Conservation (phyloP, 2,797 vertebrate species). For the Enteromius paludinosus region DNA sequence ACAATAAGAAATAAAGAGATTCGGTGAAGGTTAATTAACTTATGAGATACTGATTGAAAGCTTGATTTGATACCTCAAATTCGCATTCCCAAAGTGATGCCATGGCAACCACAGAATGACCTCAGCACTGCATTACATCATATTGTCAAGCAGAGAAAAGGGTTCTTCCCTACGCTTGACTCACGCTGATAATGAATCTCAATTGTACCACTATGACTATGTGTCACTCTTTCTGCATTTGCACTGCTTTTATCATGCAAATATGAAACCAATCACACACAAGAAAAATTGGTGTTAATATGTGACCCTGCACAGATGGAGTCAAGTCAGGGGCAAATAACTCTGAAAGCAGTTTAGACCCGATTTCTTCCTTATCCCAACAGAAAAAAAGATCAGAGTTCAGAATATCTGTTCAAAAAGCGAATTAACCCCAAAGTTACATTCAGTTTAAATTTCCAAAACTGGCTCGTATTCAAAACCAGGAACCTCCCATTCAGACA, state of each 20-base stretch:
- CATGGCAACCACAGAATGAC: slow-evolving; percentile 52
- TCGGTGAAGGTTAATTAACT: slow-evolving; percentile 41
- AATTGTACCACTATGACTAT: slow-evolving; percentile 50
- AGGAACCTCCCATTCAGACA: background rate
- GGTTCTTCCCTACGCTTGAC: slow-evolving; percentile 20
- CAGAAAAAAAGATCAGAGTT: background rate
- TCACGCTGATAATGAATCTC: slow-evolving; percentile 46
- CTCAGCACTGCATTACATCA: slow-evolving; percentile 60
- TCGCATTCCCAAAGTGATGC: slow-evolving; percentile 26
- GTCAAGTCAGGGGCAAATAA: slow-evolving; percentile 13
- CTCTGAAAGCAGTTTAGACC: background rate
- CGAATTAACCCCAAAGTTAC: background rate
- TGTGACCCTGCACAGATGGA: slow-evolving; percentile 2
- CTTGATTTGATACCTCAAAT: slow-evolving; percentile 41
- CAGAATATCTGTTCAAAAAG: background rate
- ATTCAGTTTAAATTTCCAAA: background rate
- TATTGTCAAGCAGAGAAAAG: slow-evolving; percentile 23
- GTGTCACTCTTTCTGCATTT: slow-evolving; percentile 5
- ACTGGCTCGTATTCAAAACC: background rate
- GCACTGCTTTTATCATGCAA: slow-evolving; percentile 52
- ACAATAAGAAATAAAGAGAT: slow-evolving; percentile 15
- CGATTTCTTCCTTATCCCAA: background rate
- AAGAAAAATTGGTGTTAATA: slow-evolving; percentile 8
- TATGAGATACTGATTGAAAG: slow-evolving; percentile 44
- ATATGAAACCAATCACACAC: slow-evolving; percentile 44